These are phyloP conservation scores for Platycercus adscitus DNA, from an alignment of 2,113 vertebrate genomes.

Conservation along the genomic window DNA sequence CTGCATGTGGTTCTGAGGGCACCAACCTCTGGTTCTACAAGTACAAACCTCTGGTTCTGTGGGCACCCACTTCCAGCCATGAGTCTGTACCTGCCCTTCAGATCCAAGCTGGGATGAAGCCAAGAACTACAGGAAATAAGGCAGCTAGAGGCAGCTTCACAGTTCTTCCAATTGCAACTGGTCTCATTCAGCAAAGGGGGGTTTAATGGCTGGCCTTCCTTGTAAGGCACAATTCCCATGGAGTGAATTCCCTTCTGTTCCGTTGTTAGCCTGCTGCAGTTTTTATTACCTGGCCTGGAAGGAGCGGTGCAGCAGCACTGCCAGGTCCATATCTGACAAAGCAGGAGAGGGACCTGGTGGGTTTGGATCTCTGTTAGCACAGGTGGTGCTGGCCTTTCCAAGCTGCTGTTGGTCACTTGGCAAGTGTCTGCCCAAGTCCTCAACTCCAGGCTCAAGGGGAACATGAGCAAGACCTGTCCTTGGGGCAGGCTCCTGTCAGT, in stretches of 20 bases:
- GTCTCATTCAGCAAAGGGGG: background rate
- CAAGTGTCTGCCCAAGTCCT: background rate
- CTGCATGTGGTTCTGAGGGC: background rate
- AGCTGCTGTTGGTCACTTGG: background rate
- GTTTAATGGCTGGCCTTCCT: background rate
- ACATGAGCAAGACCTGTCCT: background rate
- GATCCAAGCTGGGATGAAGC: background rate
- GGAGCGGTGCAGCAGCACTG: background rate
- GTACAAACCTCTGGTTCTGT: background rate
- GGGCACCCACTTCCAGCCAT: background rate
- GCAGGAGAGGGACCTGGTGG: background rate
- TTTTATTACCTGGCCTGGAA: background rate
- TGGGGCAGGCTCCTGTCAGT: rapidly evolving
- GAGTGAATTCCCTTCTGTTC: background rate
- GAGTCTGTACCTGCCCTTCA: too few relatives aligned
- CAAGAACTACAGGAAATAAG: background rate
- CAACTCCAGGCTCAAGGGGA: too few relatives aligned
- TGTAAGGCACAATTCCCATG: background rate
- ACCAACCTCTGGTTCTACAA: background rate
- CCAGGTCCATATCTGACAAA: background rate
- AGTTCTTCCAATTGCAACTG: background rate
- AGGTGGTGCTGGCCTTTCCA: background rate
- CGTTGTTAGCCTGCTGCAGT: background rate
- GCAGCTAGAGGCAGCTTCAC: background rate
- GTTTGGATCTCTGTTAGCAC: background rate